These are phyloP conservation scores for Lerema accius DNA, from an alignment of 1,140 invertebrate species.

Conservation along the genomic window DNA sequence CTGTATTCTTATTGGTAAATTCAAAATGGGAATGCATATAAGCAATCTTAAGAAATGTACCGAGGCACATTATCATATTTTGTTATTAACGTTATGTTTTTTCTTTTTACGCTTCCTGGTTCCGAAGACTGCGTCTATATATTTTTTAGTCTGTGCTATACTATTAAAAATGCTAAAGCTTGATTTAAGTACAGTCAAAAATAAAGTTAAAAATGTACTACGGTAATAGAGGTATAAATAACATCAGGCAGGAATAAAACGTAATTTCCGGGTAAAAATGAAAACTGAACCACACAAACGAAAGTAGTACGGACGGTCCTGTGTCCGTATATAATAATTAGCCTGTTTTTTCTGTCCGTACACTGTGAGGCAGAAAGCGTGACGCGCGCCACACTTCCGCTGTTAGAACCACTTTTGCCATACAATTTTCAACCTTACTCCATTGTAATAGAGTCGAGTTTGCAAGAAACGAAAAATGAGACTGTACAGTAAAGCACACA, in stretches of 20 bases:
- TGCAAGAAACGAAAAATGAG: constrained; percentile 11
- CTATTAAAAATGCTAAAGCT: too few species aligned
- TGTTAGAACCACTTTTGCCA: constrained; percentile 30
- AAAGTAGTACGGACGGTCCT: constrained; percentile 64
- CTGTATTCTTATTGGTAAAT: too few species aligned
- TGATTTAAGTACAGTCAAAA: too few species aligned
- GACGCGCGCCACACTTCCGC: constrained; percentile 64
- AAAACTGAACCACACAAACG: constrained; percentile 52
- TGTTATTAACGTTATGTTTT: too few species aligned
- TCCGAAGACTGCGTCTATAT: too few species aligned
- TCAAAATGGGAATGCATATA: too few species aligned
- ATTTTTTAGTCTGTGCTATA: too few species aligned
- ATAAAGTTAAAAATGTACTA: too few species aligned
- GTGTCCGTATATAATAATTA: constrained; percentile 72
- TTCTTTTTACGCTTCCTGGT: too few species aligned
- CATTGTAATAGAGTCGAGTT: constrained; percentile 30
- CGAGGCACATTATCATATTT: too few species aligned
- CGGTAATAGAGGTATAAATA: too few species aligned
- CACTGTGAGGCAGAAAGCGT: constrained; percentile 70
- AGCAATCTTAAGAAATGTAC: too few species aligned
- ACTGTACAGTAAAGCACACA: constrained; percentile 28
- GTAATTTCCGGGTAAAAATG: constrained; percentile 41
- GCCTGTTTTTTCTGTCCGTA: constrained; percentile 66
- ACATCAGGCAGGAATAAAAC: constrained; percentile 27
- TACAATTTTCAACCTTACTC: constrained; percentile 33